Evolutionary conservation across 2,888 invertebrate species (phyloP).

Genomic region (Rhogogaster chlorosoma): DNA sequence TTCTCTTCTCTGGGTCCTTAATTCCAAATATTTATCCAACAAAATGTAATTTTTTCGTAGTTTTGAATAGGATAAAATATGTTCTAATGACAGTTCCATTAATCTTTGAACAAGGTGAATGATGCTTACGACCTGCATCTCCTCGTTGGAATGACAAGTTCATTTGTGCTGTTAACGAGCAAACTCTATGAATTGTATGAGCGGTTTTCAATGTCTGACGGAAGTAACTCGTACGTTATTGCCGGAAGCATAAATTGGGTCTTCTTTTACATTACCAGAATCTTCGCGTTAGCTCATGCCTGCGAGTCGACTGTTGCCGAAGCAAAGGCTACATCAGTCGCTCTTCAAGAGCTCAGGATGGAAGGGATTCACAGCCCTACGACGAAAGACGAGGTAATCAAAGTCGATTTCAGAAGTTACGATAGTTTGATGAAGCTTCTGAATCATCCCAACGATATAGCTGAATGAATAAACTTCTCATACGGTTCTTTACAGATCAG

Average conservation of each 20-base stretch:
- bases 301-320: background rate
- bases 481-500: background rate
- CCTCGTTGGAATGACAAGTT: background rate
- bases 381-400: background rate
- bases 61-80: too few relatives aligned
- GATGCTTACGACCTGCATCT: slow-evolving; percentile 1
- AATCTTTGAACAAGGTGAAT: background rate
- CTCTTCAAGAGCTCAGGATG: background rate
- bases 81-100: background rate
- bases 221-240: background rate
- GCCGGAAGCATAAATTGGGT: background rate
- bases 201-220: background rate
- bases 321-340: background rate
- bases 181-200: background rate
- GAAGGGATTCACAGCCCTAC: background rate
- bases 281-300: background rate
- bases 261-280: background rate
- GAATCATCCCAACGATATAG: background rate
- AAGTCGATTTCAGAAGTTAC: background rate
- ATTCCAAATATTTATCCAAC: background rate
- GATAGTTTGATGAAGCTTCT: background rate
- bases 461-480: background rate
- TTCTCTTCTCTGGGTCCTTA: background rate
- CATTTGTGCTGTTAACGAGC: background rate
- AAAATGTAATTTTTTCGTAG: background rate